These are phyloP conservation scores for Lateolabrax maculatus DNA, from an alignment of 2,797 vertebrate species.

Conservation along the genomic window DNA sequence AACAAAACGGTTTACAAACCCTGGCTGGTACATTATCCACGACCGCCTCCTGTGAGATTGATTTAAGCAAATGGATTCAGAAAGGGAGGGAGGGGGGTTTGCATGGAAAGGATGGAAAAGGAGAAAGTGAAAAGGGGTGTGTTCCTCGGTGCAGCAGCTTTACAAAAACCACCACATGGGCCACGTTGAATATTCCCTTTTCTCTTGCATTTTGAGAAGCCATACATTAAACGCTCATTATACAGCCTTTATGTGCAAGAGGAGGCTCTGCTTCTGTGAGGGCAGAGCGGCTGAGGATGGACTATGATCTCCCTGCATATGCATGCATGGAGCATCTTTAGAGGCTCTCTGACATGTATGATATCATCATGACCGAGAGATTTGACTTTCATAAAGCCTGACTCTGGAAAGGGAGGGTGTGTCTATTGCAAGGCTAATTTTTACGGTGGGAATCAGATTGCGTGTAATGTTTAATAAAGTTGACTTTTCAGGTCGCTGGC, in stretches of 20 bases:
- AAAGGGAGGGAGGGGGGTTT: conserved; percentile 57
- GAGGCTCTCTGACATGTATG: conserved; percentile 73
- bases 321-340: conserved; percentile 83
- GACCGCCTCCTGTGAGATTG: conserved; percentile 86
- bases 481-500: background rate
- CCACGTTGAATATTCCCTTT: conserved; percentile 83
- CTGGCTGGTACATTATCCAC: conserved; percentile 88
- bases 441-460: conserved; percentile 49
- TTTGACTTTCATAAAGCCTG: conserved; percentile 78
- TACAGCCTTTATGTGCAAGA: conserved; percentile 77
- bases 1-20: conserved; percentile 99
- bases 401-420: conserved; percentile 60
- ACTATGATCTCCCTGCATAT: conserved; percentile 83
- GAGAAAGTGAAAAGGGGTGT: conserved; percentile 80
- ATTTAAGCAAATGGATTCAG: conserved; percentile 89
- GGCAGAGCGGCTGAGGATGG: conserved; percentile 63
- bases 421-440: conserved; percentile 54
- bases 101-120: conserved; percentile 73
- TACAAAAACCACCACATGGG: conserved; percentile 87
- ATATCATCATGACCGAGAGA: conserved; percentile 78
- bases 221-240: conserved; percentile 89
- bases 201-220: conserved; percentile 79
- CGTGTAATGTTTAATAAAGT: conserved; percentile 57
- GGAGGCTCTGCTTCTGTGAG: conserved; percentile 62
- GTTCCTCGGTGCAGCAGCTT: conserved; percentile 76